A percentile compares a stretch with the other conserved stretches of the same genome.
phyloP scores from a whole-genome alignment of 2,113 vertebrate genomes.

The Petaurus breviceps region DNA sequence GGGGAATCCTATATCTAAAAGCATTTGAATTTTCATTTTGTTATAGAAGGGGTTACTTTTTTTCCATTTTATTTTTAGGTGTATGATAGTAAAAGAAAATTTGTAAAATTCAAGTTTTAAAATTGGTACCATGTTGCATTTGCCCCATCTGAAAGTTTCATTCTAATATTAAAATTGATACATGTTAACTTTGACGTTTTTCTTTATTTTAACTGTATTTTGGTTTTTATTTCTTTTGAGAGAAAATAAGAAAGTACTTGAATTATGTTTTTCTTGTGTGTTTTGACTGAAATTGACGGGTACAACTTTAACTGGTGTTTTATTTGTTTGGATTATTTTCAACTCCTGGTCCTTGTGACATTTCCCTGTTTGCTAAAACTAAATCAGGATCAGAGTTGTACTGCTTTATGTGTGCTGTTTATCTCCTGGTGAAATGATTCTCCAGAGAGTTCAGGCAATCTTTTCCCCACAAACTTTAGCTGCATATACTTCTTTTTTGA shows the following conservation, averaged over 20 bases:
- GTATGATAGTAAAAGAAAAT: conserved; percentile 53
- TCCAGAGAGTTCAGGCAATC: neutral
- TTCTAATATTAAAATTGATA: conserved; percentile 60
- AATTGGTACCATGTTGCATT: conserved; percentile 59
- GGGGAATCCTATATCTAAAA: conserved; percentile 39
- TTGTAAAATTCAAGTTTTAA: conserved; percentile 45
- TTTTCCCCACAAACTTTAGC: neutral
- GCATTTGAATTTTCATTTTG: conserved; percentile 45
- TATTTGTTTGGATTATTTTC: neutral
- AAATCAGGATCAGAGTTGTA: neutral
- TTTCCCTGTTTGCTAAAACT: neutral
- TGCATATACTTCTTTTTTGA: neutral
- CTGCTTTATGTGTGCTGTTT: neutral
- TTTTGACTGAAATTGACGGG: neutral
- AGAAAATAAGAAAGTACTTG: neutral
- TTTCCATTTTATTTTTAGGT: conserved; percentile 47
- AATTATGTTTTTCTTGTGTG: neutral
- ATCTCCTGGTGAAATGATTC: neutral
- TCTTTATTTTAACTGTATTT: neutral
- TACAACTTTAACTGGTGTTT: neutral
- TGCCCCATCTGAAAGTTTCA: conserved; percentile 61
- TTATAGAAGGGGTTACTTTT: conserved; percentile 32
- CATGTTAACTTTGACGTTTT: conserved; percentile 45
- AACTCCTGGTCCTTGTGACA: neutral
- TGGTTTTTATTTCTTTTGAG: neutral